Evolutionary conservation across 2,113 vertebrate genomes (phyloP), one percentile per base, ranked within the genome.

Genomic region (Oreocharis arfaki): DNA sequence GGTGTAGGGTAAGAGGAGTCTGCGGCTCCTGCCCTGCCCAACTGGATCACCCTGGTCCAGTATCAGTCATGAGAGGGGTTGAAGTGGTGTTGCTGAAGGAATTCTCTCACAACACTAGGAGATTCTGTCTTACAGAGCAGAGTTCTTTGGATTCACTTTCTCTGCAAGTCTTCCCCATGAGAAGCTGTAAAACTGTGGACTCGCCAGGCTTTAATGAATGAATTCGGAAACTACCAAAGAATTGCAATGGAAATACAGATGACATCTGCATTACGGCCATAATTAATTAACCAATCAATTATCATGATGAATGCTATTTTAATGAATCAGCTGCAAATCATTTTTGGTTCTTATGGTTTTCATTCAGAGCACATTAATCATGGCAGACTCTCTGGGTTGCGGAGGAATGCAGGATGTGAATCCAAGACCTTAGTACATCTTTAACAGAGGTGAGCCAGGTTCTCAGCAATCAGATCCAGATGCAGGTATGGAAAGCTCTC

Each of bases 271-370:
- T 95, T 97, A 96, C 9, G 89, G 59, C 89, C 96, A 84, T 98
- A 97, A 98, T 97, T 97, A 97, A 98, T 98, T 98, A 98, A 97
- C 97, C 92, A 95, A 97, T 98, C 94, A 98, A 94, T 98, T 98
- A 97, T 91, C 61, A 84, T 97, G 97, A 98, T 98, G 95, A 96
- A 98, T 98, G 96, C 78, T 93, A 86, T 97, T 97, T 95, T 98
- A 98, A 98, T 97, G 97, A 97, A 97, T 97, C 70, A 33, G 96
- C 97, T 96, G 94, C 97, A 97, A 98, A 97, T 97, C 61, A 94
- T 97, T 98, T 98, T 98, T 95, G 89, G 94, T 97, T 97, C 96
- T 89, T 95, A 64, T 84, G 93, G 87, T 98, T 98, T 97, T 92
- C 94, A 96, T 84, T 96, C 89, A 82, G 95, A 97, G 87, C 94